Percentiles rank a stretch among this genome's conserved stretches.
phyloP scores from a whole-genome alignment of 2,797 vertebrate genomes.

The Spondyliosoma cantharus region DNA sequence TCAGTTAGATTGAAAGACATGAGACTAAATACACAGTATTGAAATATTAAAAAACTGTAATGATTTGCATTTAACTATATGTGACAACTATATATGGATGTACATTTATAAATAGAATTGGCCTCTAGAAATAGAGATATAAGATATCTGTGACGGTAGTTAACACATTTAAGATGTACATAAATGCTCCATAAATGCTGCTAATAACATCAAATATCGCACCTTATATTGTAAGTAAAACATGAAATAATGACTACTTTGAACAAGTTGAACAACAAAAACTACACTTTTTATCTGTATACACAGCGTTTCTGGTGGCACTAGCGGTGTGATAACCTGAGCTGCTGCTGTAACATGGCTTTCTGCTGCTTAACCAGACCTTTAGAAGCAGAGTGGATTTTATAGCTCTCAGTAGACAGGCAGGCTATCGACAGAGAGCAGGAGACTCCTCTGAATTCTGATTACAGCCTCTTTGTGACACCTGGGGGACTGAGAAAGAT shows the following conservation, averaged over 20 bases:
- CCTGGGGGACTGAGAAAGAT: slow-evolving; percentile 81
- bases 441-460: slow-evolving; percentile 80
- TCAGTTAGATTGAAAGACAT: no score
- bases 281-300: slow-evolving; percentile 3
- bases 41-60: no score
- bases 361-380: slow-evolving; percentile 53
- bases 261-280: slow-evolving; percentile 19
- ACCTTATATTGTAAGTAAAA: no score
- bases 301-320: background rate
- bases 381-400: slow-evolving; percentile 70
- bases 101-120: no score
- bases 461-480: slow-evolving; percentile 86
- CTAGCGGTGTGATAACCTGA: slow-evolving; percentile 5
- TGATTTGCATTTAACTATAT: no score
- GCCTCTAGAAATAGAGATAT: no score
- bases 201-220: no score
- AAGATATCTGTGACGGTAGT: no score
- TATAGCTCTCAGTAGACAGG: slow-evolving; percentile 78
- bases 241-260: background rate
- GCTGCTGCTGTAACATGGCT: slow-evolving; percentile 30
- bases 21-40: no score
- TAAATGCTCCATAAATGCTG: no score
- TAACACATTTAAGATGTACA: no score
- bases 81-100: no score
- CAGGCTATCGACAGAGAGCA: slow-evolving; percentile 73